Conservation (phyloP, 2,888 invertebrate species). For the Spodoptera exigua region DNA sequence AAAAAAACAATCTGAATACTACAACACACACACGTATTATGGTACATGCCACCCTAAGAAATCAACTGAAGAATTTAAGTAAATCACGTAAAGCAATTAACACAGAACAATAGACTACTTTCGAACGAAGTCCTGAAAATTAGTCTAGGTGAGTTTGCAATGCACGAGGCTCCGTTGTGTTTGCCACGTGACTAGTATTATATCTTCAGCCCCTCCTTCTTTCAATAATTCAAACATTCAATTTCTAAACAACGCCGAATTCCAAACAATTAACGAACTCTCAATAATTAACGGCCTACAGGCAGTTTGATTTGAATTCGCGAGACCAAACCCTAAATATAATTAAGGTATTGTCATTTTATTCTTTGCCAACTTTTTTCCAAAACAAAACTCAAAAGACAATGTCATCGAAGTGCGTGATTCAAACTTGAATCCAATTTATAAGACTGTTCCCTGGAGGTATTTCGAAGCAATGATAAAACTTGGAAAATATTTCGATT, state of each 20-base stretch:
- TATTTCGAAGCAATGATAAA: slow-evolving; percentile 83
- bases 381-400: slow-evolving; percentile 61
- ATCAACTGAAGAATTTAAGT: slow-evolving; percentile 24
- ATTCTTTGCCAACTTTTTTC: slow-evolving; percentile 49
- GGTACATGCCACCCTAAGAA: slow-evolving; percentile 15
- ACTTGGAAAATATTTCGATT: slow-evolving; percentile 79
- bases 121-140: slow-evolving; percentile 64
- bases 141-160: slow-evolving; percentile 63
- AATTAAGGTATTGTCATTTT: slow-evolving; percentile 43
- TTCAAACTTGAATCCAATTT: slow-evolving; percentile 87
- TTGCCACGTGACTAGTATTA: slow-evolving; percentile 72
- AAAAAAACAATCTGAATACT: no score
- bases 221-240: slow-evolving; percentile 78
- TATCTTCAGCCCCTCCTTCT: slow-evolving; percentile 68
- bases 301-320: slow-evolving; percentile 58
- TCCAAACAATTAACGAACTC: slow-evolving; percentile 77
- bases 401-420: slow-evolving; percentile 73
- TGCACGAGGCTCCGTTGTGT: slow-evolving; percentile 64
- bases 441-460: slow-evolving; percentile 83
- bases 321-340: slow-evolving; percentile 38
- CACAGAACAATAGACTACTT: slow-evolving; percentile 62
- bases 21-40: no score
- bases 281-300: slow-evolving; percentile 69
- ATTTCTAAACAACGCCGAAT: slow-evolving; percentile 72
- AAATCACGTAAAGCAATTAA: slow-evolving; percentile 52